phyloP scores from a whole-genome alignment of 2,113 vertebrate genomes.

The Panthera tigris region DNA sequence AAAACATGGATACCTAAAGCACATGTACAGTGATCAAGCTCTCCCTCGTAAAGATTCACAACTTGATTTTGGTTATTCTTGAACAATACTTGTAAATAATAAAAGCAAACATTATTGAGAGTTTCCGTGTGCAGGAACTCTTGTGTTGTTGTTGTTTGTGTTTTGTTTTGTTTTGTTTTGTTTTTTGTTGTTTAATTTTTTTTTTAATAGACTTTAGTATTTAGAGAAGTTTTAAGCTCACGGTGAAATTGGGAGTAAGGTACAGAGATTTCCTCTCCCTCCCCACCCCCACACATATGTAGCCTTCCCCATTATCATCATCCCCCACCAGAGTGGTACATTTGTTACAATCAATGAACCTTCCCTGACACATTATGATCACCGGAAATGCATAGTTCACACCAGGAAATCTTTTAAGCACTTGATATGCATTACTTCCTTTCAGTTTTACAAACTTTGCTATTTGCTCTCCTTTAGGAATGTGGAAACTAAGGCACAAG shows the following conservation, averaged over 20 bases:
- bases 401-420: neutral
- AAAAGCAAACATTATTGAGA: neutral
- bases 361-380: too few relatives aligned
- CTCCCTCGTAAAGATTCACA: neutral
- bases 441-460: neutral
- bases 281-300: rapidly evolving
- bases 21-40: neutral
- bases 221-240: neutral
- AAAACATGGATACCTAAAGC: rapidly evolving
- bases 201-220: neutral
- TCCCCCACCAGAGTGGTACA: rapidly evolving
- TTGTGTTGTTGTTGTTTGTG: neutral
- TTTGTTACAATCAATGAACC: too few relatives aligned
- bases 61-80: neutral
- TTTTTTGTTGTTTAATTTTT: neutral
- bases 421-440: neutral
- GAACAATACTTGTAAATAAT: neutral
- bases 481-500: neutral
- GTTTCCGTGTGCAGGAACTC: neutral
- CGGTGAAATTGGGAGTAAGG: neutral
- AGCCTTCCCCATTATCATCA: too few relatives aligned
- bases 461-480: neutral
- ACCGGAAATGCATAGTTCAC: neutral
- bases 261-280: neutral
- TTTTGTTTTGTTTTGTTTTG: neutral